Conservation (phyloP, 2,797 vertebrate genomes). For the Mormyrops attenuatus region DNA sequence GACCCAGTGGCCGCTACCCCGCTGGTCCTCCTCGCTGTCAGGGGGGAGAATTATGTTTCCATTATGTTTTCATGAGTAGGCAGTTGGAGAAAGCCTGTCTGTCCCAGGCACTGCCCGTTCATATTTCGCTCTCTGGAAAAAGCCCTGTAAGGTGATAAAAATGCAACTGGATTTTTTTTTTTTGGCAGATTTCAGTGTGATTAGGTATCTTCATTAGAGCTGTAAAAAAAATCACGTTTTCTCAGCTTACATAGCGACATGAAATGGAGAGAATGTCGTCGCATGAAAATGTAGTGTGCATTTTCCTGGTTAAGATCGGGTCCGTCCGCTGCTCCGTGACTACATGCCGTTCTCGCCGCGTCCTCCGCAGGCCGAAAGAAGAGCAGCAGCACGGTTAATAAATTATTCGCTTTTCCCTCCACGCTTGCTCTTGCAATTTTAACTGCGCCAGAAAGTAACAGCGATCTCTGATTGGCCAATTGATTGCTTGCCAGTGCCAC, state of each 20-base stretch:
- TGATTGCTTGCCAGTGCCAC: neutral
- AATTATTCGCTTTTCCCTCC: neutral
- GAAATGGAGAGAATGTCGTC: neutral
- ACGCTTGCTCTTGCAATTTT: neutral
- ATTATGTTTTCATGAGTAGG: constrained; percentile 13
- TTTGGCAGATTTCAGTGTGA: neutral
- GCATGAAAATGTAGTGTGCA: neutral
- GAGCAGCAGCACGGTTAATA: neutral
- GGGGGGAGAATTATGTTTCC: neutral
- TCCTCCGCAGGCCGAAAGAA: neutral
- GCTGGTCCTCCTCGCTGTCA: neutral
- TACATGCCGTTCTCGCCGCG: neutral
- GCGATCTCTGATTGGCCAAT: neutral
- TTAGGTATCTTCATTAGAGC: neutral
- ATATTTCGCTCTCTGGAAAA: neutral
- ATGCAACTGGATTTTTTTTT: neutral
- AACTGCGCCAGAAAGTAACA: neutral
- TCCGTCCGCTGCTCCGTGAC: neutral
- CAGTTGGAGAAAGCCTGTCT: constrained; percentile 2
- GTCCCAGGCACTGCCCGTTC: neutral
- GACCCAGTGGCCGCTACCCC: neutral
- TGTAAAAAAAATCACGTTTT: neutral
- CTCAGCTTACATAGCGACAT: neutral
- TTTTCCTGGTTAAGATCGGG: neutral
- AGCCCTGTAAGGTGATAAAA: neutral